Conservation (phyloP, 2,888 invertebrate genomes). For the Sycophila texana region DNA sequence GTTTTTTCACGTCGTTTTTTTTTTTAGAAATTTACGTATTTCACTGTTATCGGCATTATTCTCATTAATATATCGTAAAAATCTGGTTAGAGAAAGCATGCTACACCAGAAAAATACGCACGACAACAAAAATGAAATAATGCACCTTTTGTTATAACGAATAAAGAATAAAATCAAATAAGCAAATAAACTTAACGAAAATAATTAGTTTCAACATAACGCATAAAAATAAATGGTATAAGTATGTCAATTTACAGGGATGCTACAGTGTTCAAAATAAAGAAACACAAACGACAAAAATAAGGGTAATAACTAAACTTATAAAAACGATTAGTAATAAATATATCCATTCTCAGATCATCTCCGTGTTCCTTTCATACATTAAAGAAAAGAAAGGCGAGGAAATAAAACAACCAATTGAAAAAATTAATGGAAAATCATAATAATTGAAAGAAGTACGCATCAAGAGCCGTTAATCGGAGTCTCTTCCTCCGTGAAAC, state of each 20-base stretch:
- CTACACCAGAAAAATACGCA: slow-evolving; percentile 70
- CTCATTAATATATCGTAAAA: slow-evolving; percentile 20
- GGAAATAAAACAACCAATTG: not conserved
- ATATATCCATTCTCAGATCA: slow-evolving; percentile 39
- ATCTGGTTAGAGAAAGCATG: slow-evolving; percentile 67
- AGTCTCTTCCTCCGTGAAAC: slow-evolving; percentile 23
- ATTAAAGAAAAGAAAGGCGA: slow-evolving; percentile 5
- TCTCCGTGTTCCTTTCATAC: slow-evolving; percentile 23
- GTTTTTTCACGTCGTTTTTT: not conserved
- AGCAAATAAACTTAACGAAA: slow-evolving; percentile 2
- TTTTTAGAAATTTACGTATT: slow-evolving; percentile 26
- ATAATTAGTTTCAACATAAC: slow-evolving; percentile 4
- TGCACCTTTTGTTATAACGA: slow-evolving; percentile 25
- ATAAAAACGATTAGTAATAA: slow-evolving; percentile 19
- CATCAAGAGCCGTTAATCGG: not conserved
- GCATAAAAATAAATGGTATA: not conserved
- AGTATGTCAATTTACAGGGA: not conserved
- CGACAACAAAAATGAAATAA: slow-evolving; percentile 62
- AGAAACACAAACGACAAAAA: slow-evolving; percentile 40
- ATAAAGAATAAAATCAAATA: not conserved
- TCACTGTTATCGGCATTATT: slow-evolving; percentile 21
- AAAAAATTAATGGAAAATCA: not conserved
- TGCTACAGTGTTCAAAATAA: slow-evolving; percentile 57
- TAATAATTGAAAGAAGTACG: not conserved
- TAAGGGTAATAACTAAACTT: not conserved